Evolutionary conservation across 2,888 invertebrate species (phyloP), one percentile per base, ranked within the genome.

Genomic region (Lathronympha strigana): DNA sequence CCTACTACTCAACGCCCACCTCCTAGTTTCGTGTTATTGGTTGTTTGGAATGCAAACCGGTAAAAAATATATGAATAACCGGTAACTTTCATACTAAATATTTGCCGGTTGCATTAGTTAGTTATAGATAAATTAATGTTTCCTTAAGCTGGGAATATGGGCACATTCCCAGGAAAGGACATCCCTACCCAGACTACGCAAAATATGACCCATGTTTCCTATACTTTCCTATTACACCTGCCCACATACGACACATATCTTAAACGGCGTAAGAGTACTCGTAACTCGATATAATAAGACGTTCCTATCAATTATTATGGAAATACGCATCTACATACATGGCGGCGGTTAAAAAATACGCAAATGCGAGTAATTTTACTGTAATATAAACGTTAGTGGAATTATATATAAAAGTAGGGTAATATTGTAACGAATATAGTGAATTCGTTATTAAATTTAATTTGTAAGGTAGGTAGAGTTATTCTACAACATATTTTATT

Each of bases 301-400:
- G 25, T 36, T 31, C 23, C 50, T 57, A 57, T 64, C 45, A 53
- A 64, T 64, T 64, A 64, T 45, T 31, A 63, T 58, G 50, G 50
- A 58, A 57, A 63, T 58, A 25, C 47, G 11, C 2, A 47, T 47
- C 38, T 38, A 28, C 63, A 38, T 50, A 55, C 55, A 51, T 58
- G 40, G 31, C 31, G 49, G 54, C 47, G 25, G 45, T 54, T 38
- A 40, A 64, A 60, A 64, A 50, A 53, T 15, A 17, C 8, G 36
- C 36, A 36, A 51, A 55, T 21, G 21, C 55, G 11, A 33, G 45
- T 60, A 60, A 60, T 53, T 53, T 53, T 23, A 53, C 21, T 58
- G 51, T 51, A 53, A 53, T 64, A 17, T 15, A 21, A 17, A 58
- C 58, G 58, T 47, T 58, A 45, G 43, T 15, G 33, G 51, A 51